Evolutionary conservation across 2,797 vertebrate genomes (phyloP).

Genomic region (Dipus sagitta): DNA sequence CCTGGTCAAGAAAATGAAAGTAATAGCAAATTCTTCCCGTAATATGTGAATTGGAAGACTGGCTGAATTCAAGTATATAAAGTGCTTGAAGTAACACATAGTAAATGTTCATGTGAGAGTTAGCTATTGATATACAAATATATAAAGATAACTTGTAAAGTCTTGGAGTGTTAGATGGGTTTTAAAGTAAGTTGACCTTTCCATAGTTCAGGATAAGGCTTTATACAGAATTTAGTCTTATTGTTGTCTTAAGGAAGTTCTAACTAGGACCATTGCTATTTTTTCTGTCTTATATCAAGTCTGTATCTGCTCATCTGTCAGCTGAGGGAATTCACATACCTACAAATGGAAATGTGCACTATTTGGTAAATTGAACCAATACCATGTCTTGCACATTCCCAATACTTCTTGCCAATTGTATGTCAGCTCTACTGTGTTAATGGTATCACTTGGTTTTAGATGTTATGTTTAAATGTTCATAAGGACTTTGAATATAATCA

Average conservation of each 20-base stretch:
- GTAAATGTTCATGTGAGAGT: background rate
- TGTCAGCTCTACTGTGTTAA: background rate
- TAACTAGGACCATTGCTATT: background rate
- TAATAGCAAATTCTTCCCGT: background rate
- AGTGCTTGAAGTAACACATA: background rate
- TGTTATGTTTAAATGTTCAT: background rate
- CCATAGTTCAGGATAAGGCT: conserved; percentile 37
- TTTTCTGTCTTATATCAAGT: background rate
- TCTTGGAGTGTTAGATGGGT: background rate
- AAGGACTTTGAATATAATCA: background rate
- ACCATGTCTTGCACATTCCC: background rate
- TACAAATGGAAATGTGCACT: conserved; percentile 15
- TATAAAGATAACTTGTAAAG: conserved; percentile 14
- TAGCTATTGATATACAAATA: conserved; percentile 28
- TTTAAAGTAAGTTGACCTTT: conserved; percentile 20
- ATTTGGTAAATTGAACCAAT: conserved; percentile 35
- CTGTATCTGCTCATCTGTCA: background rate
- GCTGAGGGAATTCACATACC: background rate
- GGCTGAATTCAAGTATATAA: background rate
- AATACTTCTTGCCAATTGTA: background rate
- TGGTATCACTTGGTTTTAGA: conserved; percentile 21
- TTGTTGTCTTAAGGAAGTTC: background rate
- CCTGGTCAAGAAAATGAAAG: background rate
- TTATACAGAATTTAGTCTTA: background rate
- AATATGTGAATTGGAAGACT: background rate